Base-by-base conservation (phyloP, 2,888 invertebrate species). In the Teleiodes luculella region DNA sequence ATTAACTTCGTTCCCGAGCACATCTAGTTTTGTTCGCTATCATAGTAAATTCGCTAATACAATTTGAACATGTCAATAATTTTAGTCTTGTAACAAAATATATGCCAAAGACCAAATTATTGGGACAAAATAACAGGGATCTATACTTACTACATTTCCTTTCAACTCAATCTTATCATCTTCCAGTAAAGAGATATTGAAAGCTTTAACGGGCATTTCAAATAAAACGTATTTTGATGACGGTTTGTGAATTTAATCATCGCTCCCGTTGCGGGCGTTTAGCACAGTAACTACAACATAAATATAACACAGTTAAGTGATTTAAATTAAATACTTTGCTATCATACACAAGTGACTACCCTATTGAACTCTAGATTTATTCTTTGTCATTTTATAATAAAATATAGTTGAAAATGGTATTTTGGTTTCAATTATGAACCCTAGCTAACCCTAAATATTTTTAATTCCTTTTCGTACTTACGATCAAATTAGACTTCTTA, bases 371-470 rank as follows among this genome's bases (percentile, higher is more conserved):
- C 91, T 92, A 92, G 92, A 92, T 91, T 91, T 92, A 92, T 92
- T 92, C 92, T 92, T 92, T 92, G 92, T 92, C 92, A 92, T 92
- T 92, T 92, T 92, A 91, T 92, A 92, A 92, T 92, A 92, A 92
- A 92, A 92, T 84, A 86, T 87, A 87, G 86, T 84, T 87, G 83
- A 84, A 86, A 85, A 82, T 76, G 65, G 71, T 60, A 67, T 71
- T 68, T 65, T 67, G 64, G 70, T 70, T 69, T 63, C 61, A 63
- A 61, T 61, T 56, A 14, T 24, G 6, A 24, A 41, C 10, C 41
- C 41, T 18, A 33, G n/a, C n/a, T n/a, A n/a, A 33, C 4, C 33
- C 33, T 33, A n/a, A 11, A 33, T 33, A 33, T 36, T 36, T 37
- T 16, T 14, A 37, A 6, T 16, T 3, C 18, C 10, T 18, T 18